Evolutionary conservation across 2,113 vertebrate species (phyloP).

Genomic region (Urocitellus parryii): DNA sequence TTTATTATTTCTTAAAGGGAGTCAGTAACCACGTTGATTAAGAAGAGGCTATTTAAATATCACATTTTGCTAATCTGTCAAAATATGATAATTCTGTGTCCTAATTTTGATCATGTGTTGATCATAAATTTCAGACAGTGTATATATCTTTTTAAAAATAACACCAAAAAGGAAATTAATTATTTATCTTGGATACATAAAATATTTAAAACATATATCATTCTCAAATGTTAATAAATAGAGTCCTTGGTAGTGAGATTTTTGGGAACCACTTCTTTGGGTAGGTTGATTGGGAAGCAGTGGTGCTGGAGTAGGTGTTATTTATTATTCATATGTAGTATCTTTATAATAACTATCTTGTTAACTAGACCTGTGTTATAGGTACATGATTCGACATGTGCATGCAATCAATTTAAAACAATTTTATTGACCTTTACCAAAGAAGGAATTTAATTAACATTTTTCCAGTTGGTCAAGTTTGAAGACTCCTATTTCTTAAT

Average conservation of each 20-base stretch:
- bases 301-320: neutral
- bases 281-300: neutral
- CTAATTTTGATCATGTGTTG: slow-evolving; percentile 19
- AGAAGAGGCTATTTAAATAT: neutral
- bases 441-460: neutral
- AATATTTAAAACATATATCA: slow-evolving; percentile 9
- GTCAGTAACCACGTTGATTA: neutral
- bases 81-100: slow-evolving; percentile 23
- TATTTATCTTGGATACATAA: slow-evolving; percentile 16
- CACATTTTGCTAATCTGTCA: neutral
- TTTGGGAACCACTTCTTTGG: neutral
- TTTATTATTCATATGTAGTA: neutral
- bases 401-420: neutral
- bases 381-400: neutral
- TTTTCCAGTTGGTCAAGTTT: neutral
- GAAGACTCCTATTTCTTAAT: neutral
- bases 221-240: slow-evolving; percentile 46
- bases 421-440: slow-evolving; percentile 36
- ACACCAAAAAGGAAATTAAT: slow-evolving; percentile 3
- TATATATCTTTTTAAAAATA: slow-evolving; percentile 49
- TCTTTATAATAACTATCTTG: neutral
- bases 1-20: slow-evolving; percentile 4
- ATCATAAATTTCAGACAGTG: slow-evolving; percentile 21
- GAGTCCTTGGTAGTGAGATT: neutral
- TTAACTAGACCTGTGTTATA: slow-evolving; percentile 14